phyloP scores from a whole-genome alignment of 2,888 invertebrate genomes.

The Drosophila melanosoma region DNA sequence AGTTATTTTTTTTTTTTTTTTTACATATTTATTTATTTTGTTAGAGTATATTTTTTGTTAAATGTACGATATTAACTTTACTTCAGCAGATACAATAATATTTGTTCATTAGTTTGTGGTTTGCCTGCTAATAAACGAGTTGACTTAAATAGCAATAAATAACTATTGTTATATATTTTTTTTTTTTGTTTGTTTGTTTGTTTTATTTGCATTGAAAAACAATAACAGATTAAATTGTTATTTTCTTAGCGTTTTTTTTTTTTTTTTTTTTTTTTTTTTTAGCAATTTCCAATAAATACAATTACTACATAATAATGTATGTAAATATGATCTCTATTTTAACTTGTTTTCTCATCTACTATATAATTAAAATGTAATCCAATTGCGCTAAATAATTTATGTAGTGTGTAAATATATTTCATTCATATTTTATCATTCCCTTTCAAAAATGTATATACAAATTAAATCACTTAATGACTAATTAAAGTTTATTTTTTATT shows the following conservation, averaged over 20 bases:
- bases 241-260: conserved; percentile 24
- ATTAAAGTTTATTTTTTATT: conserved; percentile 51
- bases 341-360: conserved; percentile 36
- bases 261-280: too few species aligned
- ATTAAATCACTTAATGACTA: conserved; percentile 63
- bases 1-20: conserved; percentile 7
- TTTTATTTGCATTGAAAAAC: conserved; percentile 16
- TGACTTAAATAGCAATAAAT: conserved; percentile 34
- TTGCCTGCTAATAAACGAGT: conserved; percentile 29
- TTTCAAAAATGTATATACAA: conserved; percentile 65
- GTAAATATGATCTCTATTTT: conserved; percentile 44
- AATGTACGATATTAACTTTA: conserved; percentile 39
- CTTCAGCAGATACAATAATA: conserved; percentile 45
- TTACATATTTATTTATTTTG: conserved; percentile 33
- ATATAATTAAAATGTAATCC: conserved; percentile 64
- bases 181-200: not conserved
- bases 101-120: conserved; percentile 29
- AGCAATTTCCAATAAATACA: conserved; percentile 50
- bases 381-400: conserved; percentile 78
- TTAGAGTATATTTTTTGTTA: conserved; percentile 44
- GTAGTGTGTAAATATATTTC: conserved; percentile 46
- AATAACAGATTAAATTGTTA: conserved; percentile 43
- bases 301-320: conserved; percentile 28
- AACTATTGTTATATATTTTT: conserved; percentile 13
- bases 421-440: conserved; percentile 9